phyloP scores from a whole-genome alignment of 2,113 vertebrate species.

The Tursiops truncatus region DNA sequence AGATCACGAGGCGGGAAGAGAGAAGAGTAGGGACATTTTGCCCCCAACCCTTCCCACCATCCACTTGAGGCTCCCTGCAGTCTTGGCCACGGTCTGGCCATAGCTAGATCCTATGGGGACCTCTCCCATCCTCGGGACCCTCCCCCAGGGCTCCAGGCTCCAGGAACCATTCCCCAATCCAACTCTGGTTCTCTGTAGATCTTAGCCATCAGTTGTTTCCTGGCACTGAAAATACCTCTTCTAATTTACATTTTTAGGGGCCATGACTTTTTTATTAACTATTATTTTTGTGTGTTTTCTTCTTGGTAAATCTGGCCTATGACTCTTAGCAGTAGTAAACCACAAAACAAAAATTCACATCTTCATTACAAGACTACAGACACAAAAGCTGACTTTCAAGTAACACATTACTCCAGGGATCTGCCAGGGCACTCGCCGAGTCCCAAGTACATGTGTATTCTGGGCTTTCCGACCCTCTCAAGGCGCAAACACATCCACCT shows the following conservation, averaged over 20 bases:
- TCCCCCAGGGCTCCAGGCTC: background rate
- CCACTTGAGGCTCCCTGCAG: accelerated
- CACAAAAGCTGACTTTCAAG: background rate
- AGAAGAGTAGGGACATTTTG: background rate
- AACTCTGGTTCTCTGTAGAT: background rate
- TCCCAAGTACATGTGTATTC: accelerated
- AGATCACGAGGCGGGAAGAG: background rate
- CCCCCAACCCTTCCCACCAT: background rate
- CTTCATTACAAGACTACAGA: background rate
- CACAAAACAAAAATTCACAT: background rate
- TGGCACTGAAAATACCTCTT: background rate
- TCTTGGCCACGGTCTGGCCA: background rate
- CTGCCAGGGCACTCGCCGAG: accelerated
- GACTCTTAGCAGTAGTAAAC: background rate
- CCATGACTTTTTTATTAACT: background rate
- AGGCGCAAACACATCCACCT: background rate
- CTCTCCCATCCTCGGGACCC: accelerated
- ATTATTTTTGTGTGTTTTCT: background rate
- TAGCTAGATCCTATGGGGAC: background rate
- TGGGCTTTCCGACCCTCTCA: accelerated
- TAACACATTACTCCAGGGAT: accelerated
- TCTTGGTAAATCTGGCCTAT: background rate
- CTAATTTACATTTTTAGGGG: background rate
- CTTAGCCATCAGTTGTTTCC: background rate
- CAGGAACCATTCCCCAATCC: accelerated